Conservation (phyloP, 1,140 invertebrate species). For the Lerema accius region DNA sequence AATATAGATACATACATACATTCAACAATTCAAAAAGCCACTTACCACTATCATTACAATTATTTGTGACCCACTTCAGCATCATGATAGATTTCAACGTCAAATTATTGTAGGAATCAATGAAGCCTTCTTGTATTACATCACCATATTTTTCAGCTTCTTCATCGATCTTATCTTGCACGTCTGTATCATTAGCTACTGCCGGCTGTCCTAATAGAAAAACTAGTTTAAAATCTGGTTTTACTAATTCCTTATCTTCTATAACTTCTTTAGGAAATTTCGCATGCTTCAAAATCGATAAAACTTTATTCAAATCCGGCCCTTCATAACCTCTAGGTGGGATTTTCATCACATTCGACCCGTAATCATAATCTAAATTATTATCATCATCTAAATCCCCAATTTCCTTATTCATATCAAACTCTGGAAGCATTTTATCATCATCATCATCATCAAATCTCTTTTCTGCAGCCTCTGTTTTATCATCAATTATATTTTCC, state of each 20-base stretch:
- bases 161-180: conserved; percentile 83
- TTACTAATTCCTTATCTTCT: conserved; percentile 30
- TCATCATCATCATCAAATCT: conserved; percentile 69
- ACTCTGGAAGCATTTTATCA: conserved; percentile 62
- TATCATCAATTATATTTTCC: conserved; percentile 49
- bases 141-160: conserved; percentile 88
- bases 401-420: conserved; percentile 73
- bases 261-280: conserved; percentile 48
- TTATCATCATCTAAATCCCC: conserved; percentile 52
- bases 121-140: conserved; percentile 95
- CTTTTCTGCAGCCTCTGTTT: conserved; percentile 56
- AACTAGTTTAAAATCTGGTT: conserved; percentile 61
- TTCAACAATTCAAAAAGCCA: conserved; percentile 1
- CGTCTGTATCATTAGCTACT: conserved; percentile 56
- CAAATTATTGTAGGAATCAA: conserved; percentile 96
- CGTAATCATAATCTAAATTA: conserved; percentile 60
- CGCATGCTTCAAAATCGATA: conserved; percentile 52
- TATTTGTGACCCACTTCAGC: conserved; percentile 89
- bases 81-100: conserved; percentile 95
- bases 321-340: conserved; percentile 70
- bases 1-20: conserved; percentile 1
- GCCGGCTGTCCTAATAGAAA: conserved; percentile 67
- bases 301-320: conserved; percentile 57
- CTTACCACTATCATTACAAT: conserved; percentile 83
- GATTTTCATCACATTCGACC: conserved; percentile 76